A percentile compares a stretch with the other conserved stretches of the same genome.
Evolutionary conservation across 2,113 vertebrate genomes (phyloP).

Genomic region (Scatophagus argus): DNA sequence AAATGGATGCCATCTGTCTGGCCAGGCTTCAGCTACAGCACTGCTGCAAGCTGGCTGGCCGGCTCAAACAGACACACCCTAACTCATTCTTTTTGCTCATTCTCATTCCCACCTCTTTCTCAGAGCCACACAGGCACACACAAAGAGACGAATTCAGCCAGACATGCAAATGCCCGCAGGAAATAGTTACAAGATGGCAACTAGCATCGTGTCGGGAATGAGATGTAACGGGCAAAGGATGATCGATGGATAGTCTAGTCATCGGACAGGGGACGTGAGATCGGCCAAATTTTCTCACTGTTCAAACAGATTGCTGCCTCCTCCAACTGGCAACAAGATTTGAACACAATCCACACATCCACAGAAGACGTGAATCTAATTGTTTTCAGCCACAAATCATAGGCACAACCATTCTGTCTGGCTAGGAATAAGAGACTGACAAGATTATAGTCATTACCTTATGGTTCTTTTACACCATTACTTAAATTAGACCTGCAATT

Average conservation of each 20-base stretch:
- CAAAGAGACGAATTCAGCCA: constrained; percentile 37
- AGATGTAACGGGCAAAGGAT: constrained; percentile 60
- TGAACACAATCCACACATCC: constrained; percentile 27
- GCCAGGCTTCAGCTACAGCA: constrained; percentile 50
- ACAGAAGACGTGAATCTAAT: constrained; percentile 34
- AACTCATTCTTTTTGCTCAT: constrained; percentile 48
- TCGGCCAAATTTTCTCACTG: constrained; percentile 57
- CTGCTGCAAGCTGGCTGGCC: constrained; percentile 52
- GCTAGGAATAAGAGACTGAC: constrained; percentile 21
- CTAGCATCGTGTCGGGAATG: constrained; percentile 41
- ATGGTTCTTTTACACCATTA: constrained; percentile 28
- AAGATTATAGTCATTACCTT: constrained; percentile 12
- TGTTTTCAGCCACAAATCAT: constrained; percentile 24
- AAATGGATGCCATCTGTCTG: constrained; percentile 81
- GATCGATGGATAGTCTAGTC: constrained; percentile 67
- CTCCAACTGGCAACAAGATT: constrained; percentile 43
- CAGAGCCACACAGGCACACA: neutral
- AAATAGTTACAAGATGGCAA: constrained; percentile 49
- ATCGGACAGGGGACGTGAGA: constrained; percentile 41
- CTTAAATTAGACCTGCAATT: constrained; percentile 16
- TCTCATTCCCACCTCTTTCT: constrained; percentile 23
- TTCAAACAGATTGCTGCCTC: constrained; percentile 33
- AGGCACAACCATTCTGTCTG: constrained; percentile 18
- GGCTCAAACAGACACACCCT: constrained; percentile 46
- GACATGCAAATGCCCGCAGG: constrained; percentile 60